Conservation (phyloP, 2,797 vertebrate genomes). For the Psittacula derbiana region DNA sequence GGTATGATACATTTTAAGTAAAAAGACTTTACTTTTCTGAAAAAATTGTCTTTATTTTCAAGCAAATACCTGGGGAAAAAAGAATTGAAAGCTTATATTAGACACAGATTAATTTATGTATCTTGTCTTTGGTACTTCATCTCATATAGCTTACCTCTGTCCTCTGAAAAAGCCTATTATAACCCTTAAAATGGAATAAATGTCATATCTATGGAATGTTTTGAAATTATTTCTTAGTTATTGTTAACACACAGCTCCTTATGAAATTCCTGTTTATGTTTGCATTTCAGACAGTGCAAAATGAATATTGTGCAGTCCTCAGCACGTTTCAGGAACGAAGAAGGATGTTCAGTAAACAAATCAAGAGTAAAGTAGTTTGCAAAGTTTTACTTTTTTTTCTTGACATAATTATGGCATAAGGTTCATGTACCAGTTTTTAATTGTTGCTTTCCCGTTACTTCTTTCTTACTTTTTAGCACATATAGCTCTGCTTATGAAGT, state of each 20-base stretch:
- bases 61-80: background rate
- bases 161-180: background rate
- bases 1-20: background rate
- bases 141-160: background rate
- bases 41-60: background rate
- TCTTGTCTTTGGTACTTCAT: background rate
- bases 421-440: rapidly evolving
- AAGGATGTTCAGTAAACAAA: background rate
- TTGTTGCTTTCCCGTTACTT: background rate
- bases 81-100: background rate
- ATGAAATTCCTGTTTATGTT: background rate
- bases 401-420: background rate
- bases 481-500: background rate
- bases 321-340: background rate
- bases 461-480: background rate
- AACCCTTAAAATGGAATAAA: background rate
- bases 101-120: background rate
- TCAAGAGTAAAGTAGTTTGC: background rate
- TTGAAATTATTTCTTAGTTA: background rate
- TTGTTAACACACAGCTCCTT: background rate
- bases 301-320: background rate
- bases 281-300: background rate
- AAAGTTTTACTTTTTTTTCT: background rate
- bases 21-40: background rate
- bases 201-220: background rate